These are phyloP conservation scores for Mola mola DNA, from an alignment of 2,113 vertebrate genomes.

Conservation along the genomic window DNA sequence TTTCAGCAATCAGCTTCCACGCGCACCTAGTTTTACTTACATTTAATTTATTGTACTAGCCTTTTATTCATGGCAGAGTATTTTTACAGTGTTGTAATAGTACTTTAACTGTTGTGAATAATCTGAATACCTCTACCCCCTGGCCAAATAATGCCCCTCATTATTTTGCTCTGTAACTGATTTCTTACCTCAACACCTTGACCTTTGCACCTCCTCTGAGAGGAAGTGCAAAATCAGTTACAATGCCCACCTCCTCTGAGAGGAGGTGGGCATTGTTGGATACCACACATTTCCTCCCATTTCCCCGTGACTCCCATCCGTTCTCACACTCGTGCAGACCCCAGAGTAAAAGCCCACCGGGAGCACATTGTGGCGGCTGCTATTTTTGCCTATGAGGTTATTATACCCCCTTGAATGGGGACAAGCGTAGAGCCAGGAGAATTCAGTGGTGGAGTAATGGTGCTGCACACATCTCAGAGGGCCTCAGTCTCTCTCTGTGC, in stretches of 20 bases:
- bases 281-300: conserved; percentile 61
- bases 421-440: not conserved
- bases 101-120: too few species aligned
- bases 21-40: too few species aligned
- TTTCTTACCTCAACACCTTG: conserved; percentile 39
- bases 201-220: conserved; percentile 34
- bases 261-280: conserved; percentile 54
- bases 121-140: too few species aligned
- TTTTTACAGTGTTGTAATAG: too few species aligned
- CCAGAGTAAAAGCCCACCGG: conserved; percentile 25
- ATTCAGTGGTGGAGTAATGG: not conserved
- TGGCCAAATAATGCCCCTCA: too few species aligned
- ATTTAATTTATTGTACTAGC: too few species aligned
- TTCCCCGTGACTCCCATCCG: conserved; percentile 58
- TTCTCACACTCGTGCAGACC: conserved; percentile 54
- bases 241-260: too few species aligned
- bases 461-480: conserved; percentile 3
- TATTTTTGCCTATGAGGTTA: conserved; percentile 20
- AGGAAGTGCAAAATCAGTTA: too few species aligned
- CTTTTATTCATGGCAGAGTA: too few species aligned
- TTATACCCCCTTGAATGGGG: conserved; percentile 2
- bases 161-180: conserved; percentile 15
- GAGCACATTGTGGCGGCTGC: conserved; percentile 50
- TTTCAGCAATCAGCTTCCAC: too few species aligned
- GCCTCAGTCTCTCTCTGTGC: conserved; percentile 15